Evolutionary conservation across 2,113 vertebrate species (phyloP).

Genomic region (Pica pica): DNA sequence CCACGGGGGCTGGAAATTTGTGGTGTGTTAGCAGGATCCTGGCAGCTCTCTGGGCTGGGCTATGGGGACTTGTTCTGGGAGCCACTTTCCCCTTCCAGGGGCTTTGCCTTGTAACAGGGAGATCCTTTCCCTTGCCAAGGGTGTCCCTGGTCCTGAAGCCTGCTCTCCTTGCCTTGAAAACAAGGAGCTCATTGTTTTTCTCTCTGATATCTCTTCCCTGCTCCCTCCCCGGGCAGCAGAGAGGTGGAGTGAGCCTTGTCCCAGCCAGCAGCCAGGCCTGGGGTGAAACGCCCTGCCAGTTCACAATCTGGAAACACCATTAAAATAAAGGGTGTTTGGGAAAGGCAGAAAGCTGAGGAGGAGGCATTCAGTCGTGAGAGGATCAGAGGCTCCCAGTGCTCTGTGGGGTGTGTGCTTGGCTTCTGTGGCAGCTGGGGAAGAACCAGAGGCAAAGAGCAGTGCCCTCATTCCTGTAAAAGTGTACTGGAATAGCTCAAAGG

Average conservation of each 20-base stretch:
- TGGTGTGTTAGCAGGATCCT: neutral
- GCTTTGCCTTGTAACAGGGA: neutral
- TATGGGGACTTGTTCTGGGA: neutral
- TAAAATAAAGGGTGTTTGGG: neutral
- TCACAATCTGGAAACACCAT: neutral
- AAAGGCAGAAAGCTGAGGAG: neutral
- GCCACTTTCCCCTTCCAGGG: neutral
- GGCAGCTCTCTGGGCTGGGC: neutral
- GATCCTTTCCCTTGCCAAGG: neutral
- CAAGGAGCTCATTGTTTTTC: neutral
- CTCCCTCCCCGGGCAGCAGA: accelerated
- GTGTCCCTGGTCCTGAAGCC: accelerated
- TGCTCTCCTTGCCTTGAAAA: neutral
- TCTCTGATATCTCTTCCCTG: neutral
- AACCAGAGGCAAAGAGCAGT: neutral
- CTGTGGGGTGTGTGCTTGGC: neutral
- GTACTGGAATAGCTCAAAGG: neutral
- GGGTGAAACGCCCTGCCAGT: neutral
- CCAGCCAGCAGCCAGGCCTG: neutral
- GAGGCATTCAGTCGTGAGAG: neutral
- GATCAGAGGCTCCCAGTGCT: neutral
- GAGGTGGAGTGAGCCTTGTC: neutral
- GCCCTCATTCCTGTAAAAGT: neutral
- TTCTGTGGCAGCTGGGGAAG: neutral
- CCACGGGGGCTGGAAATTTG: neutral